These are phyloP conservation scores for Nesoenas mayeri DNA, from an alignment of 2,113 vertebrate genomes.

Conservation along the genomic window DNA sequence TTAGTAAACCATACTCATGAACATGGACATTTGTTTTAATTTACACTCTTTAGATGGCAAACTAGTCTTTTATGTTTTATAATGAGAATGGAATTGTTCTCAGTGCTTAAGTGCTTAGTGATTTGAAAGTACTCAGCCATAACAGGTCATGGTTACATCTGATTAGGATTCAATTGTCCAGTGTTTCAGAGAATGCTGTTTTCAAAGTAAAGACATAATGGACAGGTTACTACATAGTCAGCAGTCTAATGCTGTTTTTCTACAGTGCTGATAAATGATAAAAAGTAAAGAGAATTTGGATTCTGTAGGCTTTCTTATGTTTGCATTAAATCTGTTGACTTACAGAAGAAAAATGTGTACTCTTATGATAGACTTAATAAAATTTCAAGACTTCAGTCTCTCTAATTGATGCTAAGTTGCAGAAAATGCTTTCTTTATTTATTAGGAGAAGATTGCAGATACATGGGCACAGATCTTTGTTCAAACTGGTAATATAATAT, in stretches of 20 bases:
- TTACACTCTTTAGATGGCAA: background rate
- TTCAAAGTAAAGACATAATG: background rate
- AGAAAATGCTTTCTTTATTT: slow-evolving; percentile 34
- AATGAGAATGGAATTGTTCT: background rate
- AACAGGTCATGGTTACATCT: background rate
- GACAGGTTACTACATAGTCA: background rate
- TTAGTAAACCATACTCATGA: background rate
- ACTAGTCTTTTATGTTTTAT: background rate
- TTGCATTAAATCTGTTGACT: background rate
- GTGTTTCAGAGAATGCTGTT: background rate
- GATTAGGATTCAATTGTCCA: background rate
- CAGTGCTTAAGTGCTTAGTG: background rate
- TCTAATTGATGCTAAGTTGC: background rate
- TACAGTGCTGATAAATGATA: background rate
- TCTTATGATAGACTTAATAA: background rate
- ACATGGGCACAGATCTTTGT: background rate
- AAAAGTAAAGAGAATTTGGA: background rate
- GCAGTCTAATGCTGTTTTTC: background rate
- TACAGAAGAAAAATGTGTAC: background rate
- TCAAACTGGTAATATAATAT: slow-evolving; percentile 54
- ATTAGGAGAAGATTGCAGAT: slow-evolving; percentile 17
- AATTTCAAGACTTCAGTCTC: background rate
- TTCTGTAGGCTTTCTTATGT: background rate
- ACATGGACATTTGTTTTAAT: background rate
- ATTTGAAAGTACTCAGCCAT: background rate